Evolutionary conservation across 2,888 invertebrate species (phyloP), one percentile per base, ranked within the genome.

Genomic region (Ophion slaviceki): DNA sequence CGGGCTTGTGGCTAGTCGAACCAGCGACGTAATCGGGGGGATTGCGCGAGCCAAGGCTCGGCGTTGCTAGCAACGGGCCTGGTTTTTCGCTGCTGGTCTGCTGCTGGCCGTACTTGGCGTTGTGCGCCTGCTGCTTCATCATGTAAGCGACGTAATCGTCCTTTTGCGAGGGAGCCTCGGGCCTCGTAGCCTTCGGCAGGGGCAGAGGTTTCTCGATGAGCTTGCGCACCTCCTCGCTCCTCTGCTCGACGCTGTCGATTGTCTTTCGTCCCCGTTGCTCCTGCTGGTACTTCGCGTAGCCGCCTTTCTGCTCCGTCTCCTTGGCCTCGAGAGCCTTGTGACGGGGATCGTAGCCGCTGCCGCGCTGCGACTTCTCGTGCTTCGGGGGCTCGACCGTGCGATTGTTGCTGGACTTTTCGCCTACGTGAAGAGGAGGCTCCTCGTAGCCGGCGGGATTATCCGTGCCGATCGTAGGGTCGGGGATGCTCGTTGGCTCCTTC

Each of bases 151-250:
- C 86, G 53, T 92, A 92, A 10, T 93, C 91, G 14, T 92, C 92
- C 64, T 91, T 91, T 0, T 89, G 89, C 2, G 90, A 83, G 5
- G 92, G 91, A 0, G 91, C 87, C 3, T 92, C 88, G 0, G 92
- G 90, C 66, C 93, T 92, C 6, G 90, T 87, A 1, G 89, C 89
- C 72, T 93, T 93, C 1, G 91, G 90, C 5, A 85, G 86, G 2
- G 90, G 89, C 47, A 92, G 66, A 4, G 93, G 92, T 68, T 93
- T 93, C 20, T 93, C 93, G 3, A 93, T 93, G 0, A 93, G 79
- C 57, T 94, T 94, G 0, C 93, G 87, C 11, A 92, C 92, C 14
- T 93, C 93, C 14, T 94, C 93, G 71, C 88, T 90, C 32, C 92
- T 90, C 40, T 92, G 92, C 61, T 94, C 93, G 7, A 91, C 82